Percentiles rank a stretch among this genome's conserved stretches.
Conservation (phyloP, 2,797 vertebrate genomes). For the Pteronotus mesoamericanus region DNA sequence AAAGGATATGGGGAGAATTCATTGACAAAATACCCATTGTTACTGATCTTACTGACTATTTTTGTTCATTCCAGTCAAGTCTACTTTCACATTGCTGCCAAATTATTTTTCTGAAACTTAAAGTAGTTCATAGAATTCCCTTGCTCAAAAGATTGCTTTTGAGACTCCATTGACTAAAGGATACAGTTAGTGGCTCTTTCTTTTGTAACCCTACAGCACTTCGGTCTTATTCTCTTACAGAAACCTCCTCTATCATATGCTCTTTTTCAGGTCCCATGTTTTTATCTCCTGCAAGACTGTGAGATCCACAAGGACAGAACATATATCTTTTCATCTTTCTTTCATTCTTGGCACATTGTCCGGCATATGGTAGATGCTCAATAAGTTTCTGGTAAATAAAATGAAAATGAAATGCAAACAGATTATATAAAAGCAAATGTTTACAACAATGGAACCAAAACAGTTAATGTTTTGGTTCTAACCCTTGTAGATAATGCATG, state of each 20-base stretch:
- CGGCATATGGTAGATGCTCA: neutral
- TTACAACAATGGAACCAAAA: neutral
- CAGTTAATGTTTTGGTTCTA: neutral
- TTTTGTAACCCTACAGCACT: neutral
- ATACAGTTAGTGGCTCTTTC: neutral
- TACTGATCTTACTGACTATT: neutral
- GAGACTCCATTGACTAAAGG: neutral
- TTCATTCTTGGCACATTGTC: neutral
- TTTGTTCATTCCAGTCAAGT: neutral
- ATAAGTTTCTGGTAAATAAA: neutral
- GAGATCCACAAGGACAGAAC: neutral
- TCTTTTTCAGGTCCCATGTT: neutral
- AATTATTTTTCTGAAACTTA: slow-evolving; percentile 6
- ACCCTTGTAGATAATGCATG: neutral
- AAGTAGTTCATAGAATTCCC: neutral
- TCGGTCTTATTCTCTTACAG: neutral
- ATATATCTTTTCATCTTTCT: neutral
- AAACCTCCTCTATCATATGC: neutral
- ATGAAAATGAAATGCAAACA: neutral
- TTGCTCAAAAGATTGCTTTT: neutral
- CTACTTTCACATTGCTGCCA: neutral
- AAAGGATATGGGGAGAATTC: neutral
- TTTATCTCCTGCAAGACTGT: neutral
- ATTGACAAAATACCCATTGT: neutral
- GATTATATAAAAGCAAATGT: neutral